Evolutionary conservation across 2,888 invertebrate genomes (phyloP), one percentile per base, ranked within the genome.

Genomic region (Watsonalla cultraria): DNA sequence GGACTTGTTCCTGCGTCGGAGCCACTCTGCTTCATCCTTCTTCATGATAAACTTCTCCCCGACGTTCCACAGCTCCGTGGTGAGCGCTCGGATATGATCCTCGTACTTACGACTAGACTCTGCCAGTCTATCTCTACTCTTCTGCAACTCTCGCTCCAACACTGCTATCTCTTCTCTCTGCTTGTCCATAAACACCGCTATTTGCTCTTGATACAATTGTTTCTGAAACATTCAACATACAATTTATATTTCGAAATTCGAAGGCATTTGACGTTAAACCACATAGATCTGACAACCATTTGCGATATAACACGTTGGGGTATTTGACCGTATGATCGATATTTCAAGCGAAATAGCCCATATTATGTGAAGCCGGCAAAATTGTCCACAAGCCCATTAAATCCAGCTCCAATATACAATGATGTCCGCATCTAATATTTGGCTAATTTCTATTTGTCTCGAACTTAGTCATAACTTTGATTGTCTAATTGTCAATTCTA

Each of bases 181-280:
- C 54, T 90, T 91, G 51, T 85, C 85, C 47, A 90, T 88, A 56
- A 91, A 78, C 53, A 90, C 84, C 4, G 78, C 66, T 56, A 94
- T 90, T 74, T 94, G 93, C 65, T 93, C 93, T 59, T 92, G 92
- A 71, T 93, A 94, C 8, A 93, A 75, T 77, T 92, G 89, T 73
- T 92, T 90, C 93, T 92, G 86, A 65, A 90, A 85, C 24, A 24
- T 24, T 24, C 24, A 24, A 24, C 4, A 24, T 2, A 24, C 24
- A 24, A n/a, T 24, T 24, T 24, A 24, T 24, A 24, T 24, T 24
- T 24, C 4, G 24, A 24, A 24, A 24, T 24, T 24, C 2, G 4
- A 24, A 1, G 24, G 24, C 24, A 24, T 24, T 24, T 24, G 24
- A 24, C 4, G 24, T 24, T 24, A 24, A 24, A 4, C 24, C 4